Evolutionary conservation across 2,113 vertebrate genomes (phyloP).

Genomic region (Malurus alboscapulatus): DNA sequence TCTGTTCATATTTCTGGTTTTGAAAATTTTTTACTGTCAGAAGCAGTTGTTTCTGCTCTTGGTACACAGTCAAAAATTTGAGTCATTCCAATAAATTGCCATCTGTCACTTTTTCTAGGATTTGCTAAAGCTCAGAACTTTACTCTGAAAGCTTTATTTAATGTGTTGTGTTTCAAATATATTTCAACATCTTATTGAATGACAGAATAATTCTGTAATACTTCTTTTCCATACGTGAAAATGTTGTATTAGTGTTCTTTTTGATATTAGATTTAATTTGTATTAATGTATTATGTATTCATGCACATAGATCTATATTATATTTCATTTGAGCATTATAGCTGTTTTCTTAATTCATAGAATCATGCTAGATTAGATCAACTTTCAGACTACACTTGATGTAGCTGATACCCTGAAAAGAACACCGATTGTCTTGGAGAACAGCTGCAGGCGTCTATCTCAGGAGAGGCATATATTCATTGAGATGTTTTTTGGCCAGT

Average conservation of each 20-base stretch:
- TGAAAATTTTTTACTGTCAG: neutral
- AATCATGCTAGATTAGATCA: neutral
- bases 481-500: neutral
- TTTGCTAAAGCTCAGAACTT: neutral
- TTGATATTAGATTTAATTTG: neutral
- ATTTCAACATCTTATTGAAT: neutral
- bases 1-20: neutral
- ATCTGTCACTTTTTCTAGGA: neutral
- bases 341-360: neutral
- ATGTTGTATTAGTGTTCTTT: neutral
- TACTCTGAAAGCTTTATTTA: neutral
- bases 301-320: neutral
- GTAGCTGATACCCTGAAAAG: neutral
- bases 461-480: neutral
- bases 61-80: neutral
- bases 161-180: neutral
- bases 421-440: neutral
- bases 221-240: neutral
- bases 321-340: neutral
- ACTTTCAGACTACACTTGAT: neutral
- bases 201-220: neutral
- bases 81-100: neutral
- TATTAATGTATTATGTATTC: neutral
- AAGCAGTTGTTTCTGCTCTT: neutral
- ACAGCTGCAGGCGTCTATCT: neutral